Evolutionary conservation across 2,113 vertebrate species (phyloP).

Genomic region (Cryptotis parvus): DNA sequence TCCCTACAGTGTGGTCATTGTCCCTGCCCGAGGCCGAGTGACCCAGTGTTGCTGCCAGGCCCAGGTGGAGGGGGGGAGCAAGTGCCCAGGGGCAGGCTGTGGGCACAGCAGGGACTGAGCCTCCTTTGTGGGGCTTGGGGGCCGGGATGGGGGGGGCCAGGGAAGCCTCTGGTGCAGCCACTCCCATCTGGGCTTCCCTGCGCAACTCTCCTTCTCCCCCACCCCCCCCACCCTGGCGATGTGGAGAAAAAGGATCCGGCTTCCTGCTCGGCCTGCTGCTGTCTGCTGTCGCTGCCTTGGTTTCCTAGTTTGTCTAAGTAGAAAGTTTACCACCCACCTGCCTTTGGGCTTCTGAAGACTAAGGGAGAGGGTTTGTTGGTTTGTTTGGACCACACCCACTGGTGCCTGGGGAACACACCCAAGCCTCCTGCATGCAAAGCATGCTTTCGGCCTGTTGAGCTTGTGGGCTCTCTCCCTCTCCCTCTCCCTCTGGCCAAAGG

Average conservation of each 20-base stretch:
- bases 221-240: not conserved
- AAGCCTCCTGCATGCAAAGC: too few species aligned
- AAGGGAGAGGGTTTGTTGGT: not conserved
- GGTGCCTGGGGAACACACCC: too few species aligned
- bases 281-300: not conserved
- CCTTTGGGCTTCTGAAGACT: not conserved
- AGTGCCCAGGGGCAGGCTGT: conserved; percentile 60
- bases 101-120: conserved; percentile 74
- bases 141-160: conserved; percentile 29
- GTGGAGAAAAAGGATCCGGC: not conserved
- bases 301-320: not conserved
- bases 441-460: too few species aligned
- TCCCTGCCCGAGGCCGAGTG: conserved; percentile 72
- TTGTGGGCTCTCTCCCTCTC: too few species aligned
- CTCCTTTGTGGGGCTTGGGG: conserved; percentile 75
- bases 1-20: conserved; percentile 81
- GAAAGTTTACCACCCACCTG: not conserved
- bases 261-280: not conserved
- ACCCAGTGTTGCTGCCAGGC: conserved; percentile 75
- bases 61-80: conserved; percentile 15
- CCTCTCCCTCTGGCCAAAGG: conserved; percentile 39
- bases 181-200: conserved; percentile 50
- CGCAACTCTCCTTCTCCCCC: not conserved
- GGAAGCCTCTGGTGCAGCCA: not conserved
- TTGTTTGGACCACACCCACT: too few species aligned